Base-by-base conservation (phyloP, 2,888 invertebrate genomes). In the Micoletzkya japonica region DNA sequence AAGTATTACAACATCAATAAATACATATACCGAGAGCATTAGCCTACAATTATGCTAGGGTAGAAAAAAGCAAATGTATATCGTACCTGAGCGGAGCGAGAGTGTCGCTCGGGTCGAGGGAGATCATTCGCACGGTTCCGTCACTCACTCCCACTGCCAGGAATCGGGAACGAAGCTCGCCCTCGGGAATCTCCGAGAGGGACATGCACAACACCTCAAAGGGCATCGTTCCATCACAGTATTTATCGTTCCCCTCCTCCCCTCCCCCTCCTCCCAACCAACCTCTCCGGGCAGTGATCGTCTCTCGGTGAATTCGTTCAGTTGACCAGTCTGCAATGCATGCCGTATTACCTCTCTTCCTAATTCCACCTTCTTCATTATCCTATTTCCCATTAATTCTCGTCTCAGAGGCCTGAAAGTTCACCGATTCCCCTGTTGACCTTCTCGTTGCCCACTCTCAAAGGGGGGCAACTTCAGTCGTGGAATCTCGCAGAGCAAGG, bases 171-270 rank as follows among this genome's bases (percentile, higher is more conserved):
- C 82, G 72, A 17, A 71, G 97, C 87, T 98, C 97, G 4, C 97
- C 97, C 1, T 91, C 90, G 0, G 96, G 94, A 0, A 98, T 95
- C 69, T 93, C 93, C 0, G 95, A 96, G 73, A 98, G 88, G 0
- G 95, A 95, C 97, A 98, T 97, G 86, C 97, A 99, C 78, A 97
- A 92, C 0, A 98, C 95, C 87, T 98, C 97, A 0, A 93, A 92
- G 56, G 74, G 74, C 10, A 4, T 24, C 50, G n/a, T 50, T 7
- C 3, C 17, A 50, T 24, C 24, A 4, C 4, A 7, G 50, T 50
- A 24, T 3, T 50, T 7, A 4, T 7, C 50, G 3, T 50, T 24
- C 17, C 4, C 6, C 50, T 50, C 50, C n/a, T 50, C 17, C 50
- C 17, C 50, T 17, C 50, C 24, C 50, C 26, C 17, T 30, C 26